Percentiles rank a stretch among this genome's conserved stretches.
Evolutionary conservation across 2,888 invertebrate species (phyloP).

Genomic region (Stenoptilia bipunctidactyla): DNA sequence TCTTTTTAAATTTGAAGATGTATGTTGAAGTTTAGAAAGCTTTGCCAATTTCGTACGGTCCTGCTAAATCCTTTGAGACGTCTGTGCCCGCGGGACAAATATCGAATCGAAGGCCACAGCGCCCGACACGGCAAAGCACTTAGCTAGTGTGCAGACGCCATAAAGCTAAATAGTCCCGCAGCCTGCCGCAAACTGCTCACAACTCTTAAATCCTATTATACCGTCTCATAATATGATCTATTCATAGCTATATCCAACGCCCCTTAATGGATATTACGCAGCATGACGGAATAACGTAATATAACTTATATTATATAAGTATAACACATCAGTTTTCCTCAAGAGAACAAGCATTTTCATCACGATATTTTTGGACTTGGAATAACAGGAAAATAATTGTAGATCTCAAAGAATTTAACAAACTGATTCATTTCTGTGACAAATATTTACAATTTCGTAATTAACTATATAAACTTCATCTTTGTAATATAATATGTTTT

Average conservation of each 20-base stretch:
- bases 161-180: constrained; percentile 32
- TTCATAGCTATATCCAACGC: constrained; percentile 25
- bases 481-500: too few species aligned
- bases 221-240: constrained; percentile 25
- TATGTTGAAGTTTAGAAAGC: too few species aligned
- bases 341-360: too few species aligned
- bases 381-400: too few species aligned
- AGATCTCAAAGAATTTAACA: too few species aligned
- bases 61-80: background rate
- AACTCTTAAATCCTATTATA: constrained; percentile 50
- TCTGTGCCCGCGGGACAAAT: background rate
- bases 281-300: background rate
- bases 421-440: too few species aligned
- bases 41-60: background rate
- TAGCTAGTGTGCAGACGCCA: constrained; percentile 31
- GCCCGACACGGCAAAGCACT: constrained; percentile 53
- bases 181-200: constrained; percentile 38
- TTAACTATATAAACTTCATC: too few species aligned
- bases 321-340: too few species aligned
- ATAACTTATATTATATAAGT: too few species aligned
- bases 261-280: background rate
- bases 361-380: too few species aligned
- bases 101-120: background rate
- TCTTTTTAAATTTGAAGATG: too few species aligned
- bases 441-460: too few species aligned